Evolutionary conservation across 2,113 vertebrate genomes (phyloP).

Genomic region (Brachyhypopomus gauderio): DNA sequence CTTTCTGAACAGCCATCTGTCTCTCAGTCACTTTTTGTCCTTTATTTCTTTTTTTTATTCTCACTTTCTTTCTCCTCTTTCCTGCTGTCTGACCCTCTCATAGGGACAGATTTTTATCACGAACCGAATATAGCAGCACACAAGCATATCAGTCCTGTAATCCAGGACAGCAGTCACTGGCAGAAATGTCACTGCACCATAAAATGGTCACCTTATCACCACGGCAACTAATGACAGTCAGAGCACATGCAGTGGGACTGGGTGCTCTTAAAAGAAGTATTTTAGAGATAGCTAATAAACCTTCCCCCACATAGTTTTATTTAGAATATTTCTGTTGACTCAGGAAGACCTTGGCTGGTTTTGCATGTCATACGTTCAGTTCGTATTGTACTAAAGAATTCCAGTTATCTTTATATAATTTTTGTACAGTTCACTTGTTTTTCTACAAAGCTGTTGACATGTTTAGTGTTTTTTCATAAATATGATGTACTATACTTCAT

Average conservation of each 20-base stretch:
- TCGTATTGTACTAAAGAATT: too few relatives aligned
- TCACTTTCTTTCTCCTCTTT: constrained; percentile 14
- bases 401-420: too few relatives aligned
- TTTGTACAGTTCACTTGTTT: too few relatives aligned
- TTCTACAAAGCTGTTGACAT: too few relatives aligned
- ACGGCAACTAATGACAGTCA: neutral
- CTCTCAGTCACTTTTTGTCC: constrained; percentile 32
- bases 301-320: too few relatives aligned
- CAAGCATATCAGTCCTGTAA: constrained; percentile 18
- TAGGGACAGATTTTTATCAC: constrained; percentile 10
- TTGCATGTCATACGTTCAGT: too few relatives aligned
- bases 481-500: too few relatives aligned
- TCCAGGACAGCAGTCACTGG: constrained; percentile 6
- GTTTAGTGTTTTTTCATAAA: too few relatives aligned
- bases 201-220: neutral
- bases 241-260: neutral
- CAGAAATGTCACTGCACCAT: constrained; percentile 10
- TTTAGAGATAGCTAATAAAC: too few relatives aligned
- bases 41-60: constrained; percentile 17
- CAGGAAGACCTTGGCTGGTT: too few relatives aligned
- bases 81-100: neutral
- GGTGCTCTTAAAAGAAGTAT: neutral
- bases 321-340: too few relatives aligned
- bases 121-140: constrained; percentile 20
- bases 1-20: constrained; percentile 27